Evolutionary conservation across 2,797 vertebrate genomes (phyloP).

Genomic region (Clarias platycephalus): DNA sequence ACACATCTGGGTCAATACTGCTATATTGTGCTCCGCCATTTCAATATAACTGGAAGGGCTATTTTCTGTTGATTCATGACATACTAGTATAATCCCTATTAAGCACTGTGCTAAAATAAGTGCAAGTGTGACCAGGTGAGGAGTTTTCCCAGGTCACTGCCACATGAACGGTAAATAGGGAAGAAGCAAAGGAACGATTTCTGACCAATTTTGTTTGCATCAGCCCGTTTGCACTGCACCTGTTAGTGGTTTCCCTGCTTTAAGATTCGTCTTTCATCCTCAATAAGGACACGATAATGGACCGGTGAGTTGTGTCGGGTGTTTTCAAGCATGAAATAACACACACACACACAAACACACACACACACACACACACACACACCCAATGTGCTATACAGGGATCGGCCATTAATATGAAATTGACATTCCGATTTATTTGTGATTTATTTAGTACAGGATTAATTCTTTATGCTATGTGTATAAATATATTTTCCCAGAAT

Average conservation of each 20-base stretch:
- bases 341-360: not conserved
- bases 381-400: not conserved
- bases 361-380: not conserved
- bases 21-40: not conserved
- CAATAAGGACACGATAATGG: not conserved
- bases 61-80: not conserved
- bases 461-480: not conserved
- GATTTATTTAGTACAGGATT: not conserved
- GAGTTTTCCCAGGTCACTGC: not conserved
- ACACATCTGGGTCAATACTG: not conserved
- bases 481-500: not conserved
- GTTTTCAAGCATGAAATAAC: not conserved
- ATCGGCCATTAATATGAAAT: not conserved
- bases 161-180: not conserved
- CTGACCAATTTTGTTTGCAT: not conserved
- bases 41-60: not conserved
- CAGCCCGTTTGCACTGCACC: not conserved
- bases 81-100: too few relatives aligned
- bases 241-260: slow-evolving; percentile 4
- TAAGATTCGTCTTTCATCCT: not conserved
- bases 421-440: not conserved
- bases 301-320: not conserved
- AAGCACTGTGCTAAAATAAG: not conserved
- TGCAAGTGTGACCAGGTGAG: not conserved
- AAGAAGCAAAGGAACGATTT: not conserved